Conservation (phyloP, 2,797 vertebrate species). For the Parauchenoglanis ngamensis region DNA sequence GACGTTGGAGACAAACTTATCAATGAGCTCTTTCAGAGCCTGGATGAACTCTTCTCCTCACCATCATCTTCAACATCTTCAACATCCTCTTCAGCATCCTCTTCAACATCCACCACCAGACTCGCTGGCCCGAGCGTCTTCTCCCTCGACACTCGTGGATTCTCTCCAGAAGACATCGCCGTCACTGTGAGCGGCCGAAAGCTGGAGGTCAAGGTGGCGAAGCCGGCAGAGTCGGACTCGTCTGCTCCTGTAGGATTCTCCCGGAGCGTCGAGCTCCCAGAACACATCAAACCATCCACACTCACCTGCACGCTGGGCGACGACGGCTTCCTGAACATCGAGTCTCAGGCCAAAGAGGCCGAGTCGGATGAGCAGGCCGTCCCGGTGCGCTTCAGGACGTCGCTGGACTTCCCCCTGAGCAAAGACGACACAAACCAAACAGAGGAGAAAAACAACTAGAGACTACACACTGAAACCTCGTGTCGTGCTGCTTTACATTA, state of each 20-base stretch:
- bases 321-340: conserved; percentile 71
- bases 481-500: not conserved
- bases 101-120: not conserved
- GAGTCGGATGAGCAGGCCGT: conserved; percentile 49
- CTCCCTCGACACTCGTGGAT: conserved; percentile 66
- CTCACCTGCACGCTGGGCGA: conserved; percentile 72
- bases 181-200: conserved; percentile 71
- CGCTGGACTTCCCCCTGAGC: conserved; percentile 70
- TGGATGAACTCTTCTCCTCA: conserved; percentile 32
- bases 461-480: not conserved
- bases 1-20: conserved; percentile 62
- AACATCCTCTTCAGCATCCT: conserved; percentile 47
- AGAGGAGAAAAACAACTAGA: conserved; percentile 39
- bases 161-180: conserved; percentile 70
- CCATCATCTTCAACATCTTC: conserved; percentile 14
- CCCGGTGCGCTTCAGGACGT: conserved; percentile 68
- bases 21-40: conserved; percentile 44
- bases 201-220: conserved; percentile 70
- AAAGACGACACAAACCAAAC: conserved; percentile 49
- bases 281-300: conserved; percentile 67
- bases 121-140: conserved; percentile 33
- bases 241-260: conserved; percentile 40
- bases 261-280: conserved; percentile 68
- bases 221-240: conserved; percentile 59
- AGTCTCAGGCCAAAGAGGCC: conserved; percentile 53